Conservation (phyloP, 2,797 vertebrate species). For the Lophura swinhoii region DNA sequence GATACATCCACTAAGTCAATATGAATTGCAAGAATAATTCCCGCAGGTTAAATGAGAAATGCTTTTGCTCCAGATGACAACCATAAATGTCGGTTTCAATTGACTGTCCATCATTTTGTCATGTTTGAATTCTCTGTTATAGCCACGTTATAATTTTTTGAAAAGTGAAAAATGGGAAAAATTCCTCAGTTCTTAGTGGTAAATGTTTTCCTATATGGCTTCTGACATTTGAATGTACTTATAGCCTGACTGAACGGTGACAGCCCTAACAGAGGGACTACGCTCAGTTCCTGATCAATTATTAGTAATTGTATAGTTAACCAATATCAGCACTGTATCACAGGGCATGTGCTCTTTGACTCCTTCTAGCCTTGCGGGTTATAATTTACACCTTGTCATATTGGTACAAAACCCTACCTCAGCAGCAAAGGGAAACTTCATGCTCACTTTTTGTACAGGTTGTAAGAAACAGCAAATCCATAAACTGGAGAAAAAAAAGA, state of each 20-base stretch:
- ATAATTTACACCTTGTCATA: neutral
- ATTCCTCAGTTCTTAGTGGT: neutral
- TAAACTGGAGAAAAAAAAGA: neutral
- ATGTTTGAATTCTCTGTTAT: neutral
- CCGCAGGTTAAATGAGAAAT: neutral
- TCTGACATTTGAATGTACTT: neutral
- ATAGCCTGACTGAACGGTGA: neutral
- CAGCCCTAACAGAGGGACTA: neutral
- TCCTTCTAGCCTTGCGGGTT: neutral
- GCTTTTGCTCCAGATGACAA: neutral
- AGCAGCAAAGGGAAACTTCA: neutral
- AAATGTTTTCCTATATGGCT: neutral
- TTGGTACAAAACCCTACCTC: neutral
- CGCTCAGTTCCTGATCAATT: neutral
- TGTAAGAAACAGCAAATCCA: neutral
- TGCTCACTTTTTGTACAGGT: neutral
- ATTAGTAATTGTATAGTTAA: neutral
- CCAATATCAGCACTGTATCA: neutral
- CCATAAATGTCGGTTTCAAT: neutral
- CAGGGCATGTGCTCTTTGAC: neutral
- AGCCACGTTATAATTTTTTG: rapidly evolving
- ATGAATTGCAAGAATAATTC: neutral
- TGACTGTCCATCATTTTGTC: neutral
- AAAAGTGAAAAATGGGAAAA: neutral
- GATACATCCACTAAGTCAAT: neutral